Evolutionary conservation across 1,140 invertebrate genomes (phyloP), one percentile per base, ranked within the genome.

Genomic region (Panulirus ornatus): DNA sequence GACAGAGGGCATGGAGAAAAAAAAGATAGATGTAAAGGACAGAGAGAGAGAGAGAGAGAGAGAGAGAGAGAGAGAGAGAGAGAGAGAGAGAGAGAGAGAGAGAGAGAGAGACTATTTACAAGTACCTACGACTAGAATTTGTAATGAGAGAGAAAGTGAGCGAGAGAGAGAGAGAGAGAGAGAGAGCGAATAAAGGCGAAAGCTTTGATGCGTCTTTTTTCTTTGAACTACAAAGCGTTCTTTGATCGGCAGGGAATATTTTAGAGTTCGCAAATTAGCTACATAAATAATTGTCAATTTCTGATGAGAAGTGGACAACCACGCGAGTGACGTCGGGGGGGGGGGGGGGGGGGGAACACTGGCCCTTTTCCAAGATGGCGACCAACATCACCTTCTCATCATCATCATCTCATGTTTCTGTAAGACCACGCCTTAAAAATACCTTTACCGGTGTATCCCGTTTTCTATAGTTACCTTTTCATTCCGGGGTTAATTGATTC

Each of bases 171-270:
- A 51, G 27, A 16, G 83, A 34, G 83, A 38, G 40, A 42, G 54
- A 40, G 47, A 82, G 16, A 82, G 27, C 44, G 75, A 44, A 78
- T 78, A 78, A 78, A 78, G 75, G 75, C 42, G 40, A 19, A 0
- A 22, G 30, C 71, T 86, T 86, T 86, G 84, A 86, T 76, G 70
- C 44, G 6, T 19, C n/a, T 38, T 86, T 54, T 86, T 86, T 86
- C 84, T 86, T 86, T 86, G 84, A 86, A 76, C 44, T 86, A 76
- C 84, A 86, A 86, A 86, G 71, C 34, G 44, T 6, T 40, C 84
- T 86, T 86, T 86, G 84, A 86, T 76, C 84, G 42, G 16, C 34
- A 40, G 40, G 9, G 66, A 86, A 54, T 75, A 75, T 86, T 76
- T 86, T 70, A 58, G 42, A 11, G n/a, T 38, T n/a, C 83, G 22